phyloP scores from a whole-genome alignment of 2,888 invertebrate species.

The Agonopterix subpropinquella region DNA sequence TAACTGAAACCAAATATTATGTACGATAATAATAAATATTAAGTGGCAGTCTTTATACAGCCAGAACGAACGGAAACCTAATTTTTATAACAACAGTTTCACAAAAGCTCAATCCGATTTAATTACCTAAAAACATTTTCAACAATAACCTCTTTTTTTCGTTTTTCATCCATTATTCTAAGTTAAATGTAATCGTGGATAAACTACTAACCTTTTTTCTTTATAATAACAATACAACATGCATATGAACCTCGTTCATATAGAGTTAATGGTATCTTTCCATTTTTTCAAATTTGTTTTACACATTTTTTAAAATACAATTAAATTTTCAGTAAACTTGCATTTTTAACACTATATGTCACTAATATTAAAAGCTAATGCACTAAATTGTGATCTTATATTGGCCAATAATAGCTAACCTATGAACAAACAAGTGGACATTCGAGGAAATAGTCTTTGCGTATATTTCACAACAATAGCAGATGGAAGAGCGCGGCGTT shows the following conservation, averaged over 20 bases:
- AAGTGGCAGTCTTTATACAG: conserved; percentile 31
- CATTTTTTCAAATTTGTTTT: conserved; percentile 29
- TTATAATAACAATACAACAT: conserved; percentile 72
- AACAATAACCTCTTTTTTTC: conserved; percentile 70
- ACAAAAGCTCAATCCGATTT: conserved; percentile 70
- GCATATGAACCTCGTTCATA: conserved; percentile 58
- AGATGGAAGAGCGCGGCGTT: conserved; percentile 12
- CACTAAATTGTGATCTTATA: conserved; percentile 37
- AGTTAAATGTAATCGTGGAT: conserved; percentile 64
- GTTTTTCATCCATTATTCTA: conserved; percentile 60
- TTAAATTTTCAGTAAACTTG: conserved; percentile 54
- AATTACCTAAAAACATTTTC: conserved; percentile 73
- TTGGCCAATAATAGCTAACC: conserved; percentile 41
- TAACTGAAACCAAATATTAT: conserved; percentile 3
- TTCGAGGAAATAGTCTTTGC: conserved; percentile 16
- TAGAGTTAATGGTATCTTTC: conserved; percentile 36
- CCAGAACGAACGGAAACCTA: conserved; percentile 35
- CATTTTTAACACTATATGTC: conserved; percentile 70
- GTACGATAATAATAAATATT: conserved; percentile 22
- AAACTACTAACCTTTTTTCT: conserved; percentile 63
- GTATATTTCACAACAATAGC: conserved; percentile 20
- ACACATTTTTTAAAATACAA: conserved; percentile 34
- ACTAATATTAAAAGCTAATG: conserved; percentile 74
- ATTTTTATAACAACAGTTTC: conserved; percentile 57
- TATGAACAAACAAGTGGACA: conserved; percentile 26